Evolutionary conservation across 2,113 vertebrate species (phyloP).

Genomic region (Aix galericulata): DNA sequence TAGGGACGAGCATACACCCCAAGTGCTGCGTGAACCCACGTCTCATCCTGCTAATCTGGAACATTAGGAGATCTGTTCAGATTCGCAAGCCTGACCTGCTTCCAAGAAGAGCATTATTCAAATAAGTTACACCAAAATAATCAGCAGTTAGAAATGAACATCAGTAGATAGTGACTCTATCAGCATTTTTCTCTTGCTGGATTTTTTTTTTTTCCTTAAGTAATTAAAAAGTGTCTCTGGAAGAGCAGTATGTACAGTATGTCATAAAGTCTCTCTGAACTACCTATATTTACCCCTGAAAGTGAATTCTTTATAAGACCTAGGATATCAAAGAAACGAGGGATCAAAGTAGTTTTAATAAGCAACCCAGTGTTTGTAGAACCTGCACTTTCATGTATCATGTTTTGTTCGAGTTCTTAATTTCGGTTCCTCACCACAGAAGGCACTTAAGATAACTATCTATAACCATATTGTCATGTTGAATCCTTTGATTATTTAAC

Average conservation of each 20-base stretch:
- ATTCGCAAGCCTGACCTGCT: constrained; percentile 22
- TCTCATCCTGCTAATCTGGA: background rate
- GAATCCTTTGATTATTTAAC: constrained; percentile 92
- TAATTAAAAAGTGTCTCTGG: constrained; percentile 95
- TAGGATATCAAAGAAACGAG: constrained; percentile 94
- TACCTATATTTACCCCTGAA: constrained; percentile 99
- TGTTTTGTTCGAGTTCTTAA: constrained; percentile 87
- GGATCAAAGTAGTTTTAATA: constrained; percentile 99
- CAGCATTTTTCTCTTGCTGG: constrained; percentile 68
- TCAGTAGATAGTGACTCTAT: constrained; percentile 60
- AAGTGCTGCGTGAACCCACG: background rate
- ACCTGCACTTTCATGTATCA: constrained; percentile 91
- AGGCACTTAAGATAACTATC: constrained; percentile 91
- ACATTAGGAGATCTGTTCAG: background rate
- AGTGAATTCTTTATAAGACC: constrained; percentile 99
- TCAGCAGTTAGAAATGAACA: constrained; percentile 32
- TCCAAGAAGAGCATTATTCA: background rate
- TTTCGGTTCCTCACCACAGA: constrained; percentile 83
- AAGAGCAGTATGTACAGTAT: constrained; percentile 85
- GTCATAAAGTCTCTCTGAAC: constrained; percentile 98
- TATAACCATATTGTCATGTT: constrained; percentile 91
- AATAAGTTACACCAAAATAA: constrained; percentile 56
- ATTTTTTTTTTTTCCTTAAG: constrained; percentile 77
- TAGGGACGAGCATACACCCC: background rate
- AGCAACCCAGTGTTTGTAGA: constrained; percentile 94